Evolutionary conservation across 2,888 invertebrate genomes (phyloP).

Genomic region (Drosophila leonis): DNA sequence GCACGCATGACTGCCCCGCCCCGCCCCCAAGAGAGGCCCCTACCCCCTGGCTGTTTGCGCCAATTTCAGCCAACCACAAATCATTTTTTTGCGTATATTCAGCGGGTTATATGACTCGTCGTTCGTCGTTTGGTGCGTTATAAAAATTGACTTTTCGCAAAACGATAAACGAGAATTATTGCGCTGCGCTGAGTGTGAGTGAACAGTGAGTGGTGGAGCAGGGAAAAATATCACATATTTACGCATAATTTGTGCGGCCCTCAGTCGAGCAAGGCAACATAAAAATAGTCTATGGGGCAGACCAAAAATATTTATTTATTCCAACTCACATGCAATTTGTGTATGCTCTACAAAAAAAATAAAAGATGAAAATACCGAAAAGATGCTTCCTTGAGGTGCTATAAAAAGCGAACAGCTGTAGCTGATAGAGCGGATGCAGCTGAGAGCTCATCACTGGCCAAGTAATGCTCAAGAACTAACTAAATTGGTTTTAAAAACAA

Average conservation of each 20-base stretch:
- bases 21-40: background rate
- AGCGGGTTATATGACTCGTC: conserved; percentile 49
- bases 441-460: conserved; percentile 35
- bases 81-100: conserved; percentile 51
- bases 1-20: conserved; percentile 36
- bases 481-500: background rate
- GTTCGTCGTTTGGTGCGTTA: conserved; percentile 47
- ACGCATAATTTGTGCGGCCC: conserved; percentile 74
- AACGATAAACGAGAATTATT: conserved; percentile 74
- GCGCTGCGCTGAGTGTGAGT: conserved; percentile 19
- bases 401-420: conserved; percentile 49
- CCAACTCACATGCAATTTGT: conserved; percentile 54
- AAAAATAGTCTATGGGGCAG: conserved; percentile 56
- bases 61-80: conserved; percentile 72
- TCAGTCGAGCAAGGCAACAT: conserved; percentile 46
- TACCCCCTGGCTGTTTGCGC: conserved; percentile 39
- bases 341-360: conserved; percentile 9
- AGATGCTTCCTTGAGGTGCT: conserved; percentile 45
- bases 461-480: conserved; percentile 7
- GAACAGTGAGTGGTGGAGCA: background rate
- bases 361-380: background rate
- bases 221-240: conserved; percentile 55
- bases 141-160: conserved; percentile 76
- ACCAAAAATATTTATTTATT: conserved; percentile 67
- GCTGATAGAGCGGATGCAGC: conserved; percentile 58